Evolutionary conservation across 1,140 invertebrate genomes (phyloP), one percentile per base, ranked within the genome.

Genomic region (Orchesella cincta): DNA sequence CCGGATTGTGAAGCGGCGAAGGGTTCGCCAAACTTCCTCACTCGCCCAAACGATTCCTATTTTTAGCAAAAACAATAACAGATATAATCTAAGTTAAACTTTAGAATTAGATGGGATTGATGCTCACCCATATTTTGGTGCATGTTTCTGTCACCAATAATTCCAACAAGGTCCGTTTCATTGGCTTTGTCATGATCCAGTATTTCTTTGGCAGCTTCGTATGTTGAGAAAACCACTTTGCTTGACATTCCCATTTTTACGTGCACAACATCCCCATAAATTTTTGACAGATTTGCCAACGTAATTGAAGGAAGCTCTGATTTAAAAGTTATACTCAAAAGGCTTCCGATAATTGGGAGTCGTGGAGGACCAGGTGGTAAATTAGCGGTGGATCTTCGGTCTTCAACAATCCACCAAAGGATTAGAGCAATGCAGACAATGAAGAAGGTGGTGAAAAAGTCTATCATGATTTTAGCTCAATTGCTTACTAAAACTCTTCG

Each of bases 11-110:
- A 81, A 81, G n/a, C 51, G 51, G 46, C 77, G 77, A 1, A 81
- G 39, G 0, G 35, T 52, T 28, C 51, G 18, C 39, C 77, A 76
- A 16, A 39, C 34, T 46, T 77, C 34, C 18, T 70, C 78, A 57
- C 46, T 78, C 2, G 54, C 31, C 75, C 79, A 81, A 20, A 76
- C 72, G 29, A 81, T 29, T 0, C 80, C 80, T 80, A n/a, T n/a
- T n/a, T n/a, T 36, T 31, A 67, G 14, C 33, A 12, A 31, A n/a
- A n/a, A n/a, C n/a, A 12, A 67, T 31, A 14, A 31, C 26, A 5
- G 12, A 67, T 67, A 67, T 29, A 29, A 16, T n/a, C n/a, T n/a
- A n/a, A n/a, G n/a, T n/a, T n/a, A n/a, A n/a, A n/a, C n/a, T 31
- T 18, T 31, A 31, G 31, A 12, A 67, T 8, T 67, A 8, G 29